Conservation (phyloP, 2,113 vertebrate genomes). For the Urocynchramus pylzowi region DNA sequence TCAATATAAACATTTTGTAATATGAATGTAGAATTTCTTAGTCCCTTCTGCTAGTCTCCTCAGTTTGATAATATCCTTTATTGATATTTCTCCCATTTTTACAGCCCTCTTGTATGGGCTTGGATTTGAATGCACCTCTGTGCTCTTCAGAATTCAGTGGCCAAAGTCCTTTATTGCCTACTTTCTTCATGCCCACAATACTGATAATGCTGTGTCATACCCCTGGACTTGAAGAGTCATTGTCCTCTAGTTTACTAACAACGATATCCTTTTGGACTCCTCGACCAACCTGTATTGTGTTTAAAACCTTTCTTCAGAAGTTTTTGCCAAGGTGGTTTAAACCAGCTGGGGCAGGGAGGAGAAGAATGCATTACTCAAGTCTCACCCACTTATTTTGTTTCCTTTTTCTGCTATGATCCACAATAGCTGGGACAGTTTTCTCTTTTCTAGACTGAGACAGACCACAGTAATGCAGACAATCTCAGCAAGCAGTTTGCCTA, state of each 20-base stretch:
- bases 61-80: background rate
- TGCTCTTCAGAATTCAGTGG: conserved; percentile 51
- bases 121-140: conserved; percentile 33
- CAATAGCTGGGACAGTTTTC: conserved; percentile 49
- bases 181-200: conserved; percentile 39
- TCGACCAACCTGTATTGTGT: background rate
- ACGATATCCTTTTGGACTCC: conserved; percentile 56
- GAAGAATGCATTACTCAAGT: conserved; percentile 29
- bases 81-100: background rate
- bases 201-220: background rate
- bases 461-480: conserved; percentile 63
- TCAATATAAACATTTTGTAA: background rate
- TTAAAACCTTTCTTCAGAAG: conserved; percentile 14
- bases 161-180: conserved; percentile 57
- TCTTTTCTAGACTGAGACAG: conserved; percentile 57
- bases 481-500: conserved; percentile 51
- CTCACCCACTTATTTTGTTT: conserved; percentile 46
- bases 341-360: conserved; percentile 3
- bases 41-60: background rate
- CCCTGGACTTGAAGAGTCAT: background rate
- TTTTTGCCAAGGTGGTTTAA: conserved; percentile 25
- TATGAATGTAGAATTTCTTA: background rate
- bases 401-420: conserved; percentile 38
- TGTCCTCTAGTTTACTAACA: conserved; percentile 39
- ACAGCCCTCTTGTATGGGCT: conserved; percentile 32